Evolutionary conservation across 2,797 vertebrate genomes (phyloP).

Genomic region (Tympanoctomys barrerae): DNA sequence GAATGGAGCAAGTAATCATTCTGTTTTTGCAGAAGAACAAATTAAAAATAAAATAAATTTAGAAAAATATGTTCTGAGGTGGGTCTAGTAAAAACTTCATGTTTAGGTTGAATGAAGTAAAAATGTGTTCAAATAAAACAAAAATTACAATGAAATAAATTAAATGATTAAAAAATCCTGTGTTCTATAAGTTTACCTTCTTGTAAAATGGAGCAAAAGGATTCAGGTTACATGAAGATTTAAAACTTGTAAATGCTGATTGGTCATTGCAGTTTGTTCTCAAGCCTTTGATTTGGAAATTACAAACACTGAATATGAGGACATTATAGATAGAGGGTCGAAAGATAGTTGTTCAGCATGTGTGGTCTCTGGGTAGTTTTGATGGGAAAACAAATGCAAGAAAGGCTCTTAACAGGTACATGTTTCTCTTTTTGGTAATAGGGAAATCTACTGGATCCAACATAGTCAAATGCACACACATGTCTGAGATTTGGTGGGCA

Average conservation of each 20-base stretch:
- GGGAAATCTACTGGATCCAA: not conserved
- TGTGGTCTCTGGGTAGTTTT: not conserved
- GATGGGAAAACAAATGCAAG: not conserved
- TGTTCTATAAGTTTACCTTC: not conserved
- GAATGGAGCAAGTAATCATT: not conserved
- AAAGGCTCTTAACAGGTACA: not conserved
- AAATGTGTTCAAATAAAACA: not conserved
- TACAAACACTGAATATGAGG: not conserved
- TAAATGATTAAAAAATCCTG: not conserved
- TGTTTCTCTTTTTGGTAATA: not conserved
- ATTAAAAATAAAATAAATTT: not conserved
- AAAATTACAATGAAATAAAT: not conserved
- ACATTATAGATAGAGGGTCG: not conserved
- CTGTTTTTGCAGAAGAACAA: not conserved
- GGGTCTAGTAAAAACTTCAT: not conserved
- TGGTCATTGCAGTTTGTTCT: not conserved
- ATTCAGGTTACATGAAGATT: not conserved
- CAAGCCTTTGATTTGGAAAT: not conserved
- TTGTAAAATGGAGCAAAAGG: not conserved
- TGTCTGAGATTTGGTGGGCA: not conserved
- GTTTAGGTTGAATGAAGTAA: not conserved
- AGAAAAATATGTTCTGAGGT: not conserved
- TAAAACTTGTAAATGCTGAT: not conserved
- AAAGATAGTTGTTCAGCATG: not conserved
- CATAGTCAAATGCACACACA: not conserved